Conservation (phyloP, 2,888 invertebrate species). For the Drosophila fulvimacula region DNA sequence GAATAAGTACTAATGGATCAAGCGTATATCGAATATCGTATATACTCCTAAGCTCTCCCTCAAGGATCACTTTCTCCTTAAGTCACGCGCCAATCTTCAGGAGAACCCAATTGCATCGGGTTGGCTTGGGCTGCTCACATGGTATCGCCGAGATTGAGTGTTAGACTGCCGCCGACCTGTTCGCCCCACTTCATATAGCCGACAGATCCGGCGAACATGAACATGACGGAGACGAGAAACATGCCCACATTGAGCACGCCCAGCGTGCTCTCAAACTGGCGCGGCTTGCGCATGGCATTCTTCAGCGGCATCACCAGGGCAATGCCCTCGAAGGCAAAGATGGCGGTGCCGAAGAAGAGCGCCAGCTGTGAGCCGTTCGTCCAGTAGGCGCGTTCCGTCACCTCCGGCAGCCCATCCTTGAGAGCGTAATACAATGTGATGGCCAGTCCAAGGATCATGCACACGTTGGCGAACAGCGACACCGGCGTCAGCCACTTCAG, state of each 20-base stretch:
- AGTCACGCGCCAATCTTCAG: conserved; percentile 12
- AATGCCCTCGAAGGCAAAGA: conserved; percentile 99
- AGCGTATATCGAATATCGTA: conserved; percentile 1
- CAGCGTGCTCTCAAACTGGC: conserved; percentile 90
- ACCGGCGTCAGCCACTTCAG: conserved; percentile 95
- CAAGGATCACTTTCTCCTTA: not conserved
- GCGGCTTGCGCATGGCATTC: conserved; percentile 94
- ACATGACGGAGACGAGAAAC: conserved; percentile 90
- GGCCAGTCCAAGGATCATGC: conserved; percentile 93
- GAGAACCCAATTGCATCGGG: not conserved
- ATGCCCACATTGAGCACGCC: conserved; percentile 97
- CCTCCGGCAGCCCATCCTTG: conserved; percentile 90
- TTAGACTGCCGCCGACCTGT: conserved; percentile 92
- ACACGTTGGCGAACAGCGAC: conserved; percentile 94
- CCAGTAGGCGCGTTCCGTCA: conserved; percentile 86
- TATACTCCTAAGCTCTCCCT: not conserved
- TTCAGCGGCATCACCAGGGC: conserved; percentile 96
- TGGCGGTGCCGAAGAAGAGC: conserved; percentile 96
- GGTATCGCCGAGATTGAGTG: conserved; percentile 90
- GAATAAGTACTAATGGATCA: too few relatives aligned
- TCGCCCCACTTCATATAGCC: conserved; percentile 96
- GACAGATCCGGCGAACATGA: conserved; percentile 93
- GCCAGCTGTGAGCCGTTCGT: conserved; percentile 89
- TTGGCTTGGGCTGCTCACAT: conserved; percentile 66
- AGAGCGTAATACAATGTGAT: conserved; percentile 95